phyloP scores from a whole-genome alignment of 2,113 vertebrate species.

The Opisthocomus hoazin region DNA sequence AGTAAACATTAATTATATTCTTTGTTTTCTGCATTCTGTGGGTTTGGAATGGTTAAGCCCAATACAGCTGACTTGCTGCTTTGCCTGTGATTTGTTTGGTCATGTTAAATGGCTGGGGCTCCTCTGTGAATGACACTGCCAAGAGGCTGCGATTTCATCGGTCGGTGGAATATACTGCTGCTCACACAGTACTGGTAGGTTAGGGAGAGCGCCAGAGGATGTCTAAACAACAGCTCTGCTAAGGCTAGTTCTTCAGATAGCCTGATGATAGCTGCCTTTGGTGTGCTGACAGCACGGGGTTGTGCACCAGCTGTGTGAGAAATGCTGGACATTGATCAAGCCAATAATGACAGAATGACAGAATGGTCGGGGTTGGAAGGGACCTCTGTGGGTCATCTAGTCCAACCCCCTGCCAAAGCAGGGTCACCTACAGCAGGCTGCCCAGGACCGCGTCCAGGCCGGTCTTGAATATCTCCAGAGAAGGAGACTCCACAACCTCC shows the following conservation, averaged over 20 bases:
- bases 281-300: neutral
- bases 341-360: too few species aligned
- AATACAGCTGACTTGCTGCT: neutral
- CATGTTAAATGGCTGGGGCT: neutral
- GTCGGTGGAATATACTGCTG: neutral
- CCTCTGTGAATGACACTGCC: neutral
- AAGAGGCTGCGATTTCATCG: neutral
- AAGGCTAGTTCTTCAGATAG: neutral
- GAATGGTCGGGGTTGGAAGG: too few species aligned
- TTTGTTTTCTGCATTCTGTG: slow-evolving; percentile 28
- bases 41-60: slow-evolving; percentile 30
- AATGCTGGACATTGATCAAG: neutral
- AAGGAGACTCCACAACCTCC: too few species aligned
- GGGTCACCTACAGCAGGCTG: too few species aligned
- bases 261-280: neutral
- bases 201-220: neutral
- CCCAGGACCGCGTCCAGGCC: too few species aligned
- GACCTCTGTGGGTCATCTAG: too few species aligned
- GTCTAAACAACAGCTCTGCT: neutral
- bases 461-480: too few species aligned
- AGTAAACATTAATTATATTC: slow-evolving; percentile 63
- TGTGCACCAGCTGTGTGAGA: neutral
- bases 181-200: neutral
- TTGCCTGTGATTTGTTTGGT: neutral
- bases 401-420: too few species aligned